Base-by-base conservation (phyloP, 92 coral and sea anemone species). In the Phenganax marumi region DNA sequence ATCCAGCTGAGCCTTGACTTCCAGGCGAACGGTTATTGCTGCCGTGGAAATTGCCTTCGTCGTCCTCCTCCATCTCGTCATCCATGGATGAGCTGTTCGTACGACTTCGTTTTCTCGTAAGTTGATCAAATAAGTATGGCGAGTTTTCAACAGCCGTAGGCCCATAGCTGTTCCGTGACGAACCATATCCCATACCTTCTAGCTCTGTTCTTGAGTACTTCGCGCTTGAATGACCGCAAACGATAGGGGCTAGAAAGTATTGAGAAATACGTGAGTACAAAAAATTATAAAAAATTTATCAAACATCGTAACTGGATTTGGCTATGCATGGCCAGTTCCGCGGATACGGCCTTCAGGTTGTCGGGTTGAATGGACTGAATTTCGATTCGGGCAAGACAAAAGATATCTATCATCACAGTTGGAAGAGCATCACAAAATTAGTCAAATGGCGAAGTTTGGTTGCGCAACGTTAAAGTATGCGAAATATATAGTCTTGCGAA, bases 51-150 rank as follows among this genome's bases (percentile, higher is more conserved):
- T 84, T 83, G 49, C 81, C 88, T 52, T 81, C 78, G 57, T 91
- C 97, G 13, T 95, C 98, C 3, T 93, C 97, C 74, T 86, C 94
- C 84, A 91, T 68, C 63, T 92, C 98, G 62, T 95, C 98, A 47
- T 92, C 93, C 70, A 92, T 89, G 22, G 98, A 95, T 10, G 98
- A 94, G 50, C 95, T 92, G 16, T 88, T 76, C 47, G 98, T 90
- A 26, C 98, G 85, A 70, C 97, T 94, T 71, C 97, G 84, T 78
- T 94, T 94, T 75, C 97, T 85, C 85, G 91, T 89, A 52, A 92
- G 87, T 73, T 90, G 86, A 74, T 94, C 98, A 53, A 78, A 78
- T 43, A 79, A 79, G 85, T 88, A 92, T 17, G 95, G 90, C 39
- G 83, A 78, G 52, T 78, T 65, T 62, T 78, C 83, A 10, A 63